These are phyloP conservation scores for Percina caprodes DNA, from an alignment of 2,113 vertebrate genomes.

Conservation along the genomic window DNA sequence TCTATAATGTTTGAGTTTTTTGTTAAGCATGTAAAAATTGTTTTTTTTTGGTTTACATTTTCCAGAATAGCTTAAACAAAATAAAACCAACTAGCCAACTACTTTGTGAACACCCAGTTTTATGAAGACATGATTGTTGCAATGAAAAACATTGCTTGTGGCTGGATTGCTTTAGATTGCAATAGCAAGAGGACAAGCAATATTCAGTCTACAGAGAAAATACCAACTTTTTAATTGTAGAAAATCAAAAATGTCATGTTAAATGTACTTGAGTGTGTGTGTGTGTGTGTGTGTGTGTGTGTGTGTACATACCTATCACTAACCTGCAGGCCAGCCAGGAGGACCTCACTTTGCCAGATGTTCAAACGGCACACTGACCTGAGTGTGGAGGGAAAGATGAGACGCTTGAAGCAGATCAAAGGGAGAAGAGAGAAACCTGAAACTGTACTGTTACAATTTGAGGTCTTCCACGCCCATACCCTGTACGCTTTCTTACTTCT, in stretches of 20 bases:
- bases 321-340: constrained; percentile 64
- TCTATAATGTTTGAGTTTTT: not conserved
- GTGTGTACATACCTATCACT: constrained; percentile 70
- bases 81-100: no score
- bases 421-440: not conserved
- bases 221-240: not conserved
- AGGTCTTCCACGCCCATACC: not conserved
- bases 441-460: not conserved
- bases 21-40: not conserved
- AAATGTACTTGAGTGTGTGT: not conserved
- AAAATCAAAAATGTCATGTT: not conserved
- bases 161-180: not conserved
- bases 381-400: constrained; percentile 32
- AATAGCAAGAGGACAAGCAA: not conserved
- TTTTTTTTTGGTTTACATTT: not conserved
- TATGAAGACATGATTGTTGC: not conserved
- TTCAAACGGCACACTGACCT: constrained; percentile 99
- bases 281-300: constrained; percentile 1
- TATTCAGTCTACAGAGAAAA: not conserved
- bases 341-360: constrained; percentile 95
- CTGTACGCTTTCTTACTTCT: rapidly evolving
- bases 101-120: not conserved
- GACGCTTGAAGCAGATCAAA: constrained; percentile 27
- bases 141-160: not conserved
- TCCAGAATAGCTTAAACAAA: not conserved